Evolutionary conservation across 2,888 invertebrate species (phyloP).

Genomic region (Hoplodrina blanda): DNA sequence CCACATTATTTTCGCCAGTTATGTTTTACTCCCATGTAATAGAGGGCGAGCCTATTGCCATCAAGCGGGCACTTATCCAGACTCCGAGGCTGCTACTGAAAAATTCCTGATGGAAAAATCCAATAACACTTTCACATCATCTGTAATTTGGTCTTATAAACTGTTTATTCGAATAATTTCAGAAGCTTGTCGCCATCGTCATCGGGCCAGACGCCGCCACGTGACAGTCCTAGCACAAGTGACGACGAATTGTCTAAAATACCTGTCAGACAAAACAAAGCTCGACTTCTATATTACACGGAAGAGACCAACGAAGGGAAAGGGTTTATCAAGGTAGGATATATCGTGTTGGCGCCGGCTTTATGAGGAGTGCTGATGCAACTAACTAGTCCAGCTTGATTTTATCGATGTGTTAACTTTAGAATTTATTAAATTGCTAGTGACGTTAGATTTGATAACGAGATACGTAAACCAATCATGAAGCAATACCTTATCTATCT

Average conservation of each 20-base stretch:
- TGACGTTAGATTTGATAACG: background rate
- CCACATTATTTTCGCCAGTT: too few relatives aligned
- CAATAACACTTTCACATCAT: too few relatives aligned
- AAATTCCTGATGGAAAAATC: too few relatives aligned
- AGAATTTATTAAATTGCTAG: background rate
- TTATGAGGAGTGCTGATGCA: background rate
- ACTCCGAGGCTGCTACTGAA: too few relatives aligned
- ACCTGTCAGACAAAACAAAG: conserved; percentile 93
- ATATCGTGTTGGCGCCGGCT: background rate
- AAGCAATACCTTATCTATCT: background rate
- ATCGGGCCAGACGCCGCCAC: conserved; percentile 75
- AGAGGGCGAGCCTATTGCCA: too few relatives aligned
- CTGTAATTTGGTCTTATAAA: background rate
- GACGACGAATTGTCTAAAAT: conserved; percentile 65
- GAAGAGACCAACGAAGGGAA: conserved; percentile 97
- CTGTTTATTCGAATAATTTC: conserved; percentile 1
- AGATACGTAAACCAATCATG: background rate
- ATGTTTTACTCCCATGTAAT: too few relatives aligned
- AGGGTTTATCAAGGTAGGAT: conserved; percentile 95
- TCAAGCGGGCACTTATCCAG: too few relatives aligned
- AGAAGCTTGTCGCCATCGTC: conserved; percentile 73
- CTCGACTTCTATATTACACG: conserved; percentile 95
- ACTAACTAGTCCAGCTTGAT: background rate
- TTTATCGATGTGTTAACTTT: background rate
- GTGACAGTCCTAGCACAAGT: conserved; percentile 55